These are phyloP conservation scores for Stichodactyla mertensii DNA, from an alignment of 64 coral and sea anemone species.

Conservation along the genomic window DNA sequence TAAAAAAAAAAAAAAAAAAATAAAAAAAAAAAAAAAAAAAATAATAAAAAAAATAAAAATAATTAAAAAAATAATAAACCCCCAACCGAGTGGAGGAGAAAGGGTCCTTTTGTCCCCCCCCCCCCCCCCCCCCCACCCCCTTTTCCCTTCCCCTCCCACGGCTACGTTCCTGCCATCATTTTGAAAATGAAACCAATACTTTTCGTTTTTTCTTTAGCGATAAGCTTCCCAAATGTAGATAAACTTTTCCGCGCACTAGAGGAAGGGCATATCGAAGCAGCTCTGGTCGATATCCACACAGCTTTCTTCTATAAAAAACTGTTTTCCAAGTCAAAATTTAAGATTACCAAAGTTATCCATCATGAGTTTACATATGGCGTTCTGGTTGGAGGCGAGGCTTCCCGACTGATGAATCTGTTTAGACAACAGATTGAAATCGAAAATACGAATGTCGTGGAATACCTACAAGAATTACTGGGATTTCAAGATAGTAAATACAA, in stretches of 20 bases:
- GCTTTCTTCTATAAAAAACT: background rate
- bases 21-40: too few species aligned
- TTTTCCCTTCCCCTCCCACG: too few species aligned
- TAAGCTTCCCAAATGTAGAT: background rate
- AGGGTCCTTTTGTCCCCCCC: too few species aligned
- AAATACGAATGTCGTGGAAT: background rate
- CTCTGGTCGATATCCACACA: constrained; percentile 5
- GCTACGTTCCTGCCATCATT: too few species aligned
- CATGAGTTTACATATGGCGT: constrained; percentile 11
- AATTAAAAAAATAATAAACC: too few species aligned
- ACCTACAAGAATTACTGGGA: background rate
- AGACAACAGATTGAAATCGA: background rate
- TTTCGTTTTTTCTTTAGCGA: background rate
- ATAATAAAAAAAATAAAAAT: too few species aligned
- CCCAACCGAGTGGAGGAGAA: too few species aligned
- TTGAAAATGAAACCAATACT: too few species aligned
- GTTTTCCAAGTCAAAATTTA: background rate
- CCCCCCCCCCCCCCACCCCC: too few species aligned
- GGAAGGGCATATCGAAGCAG: background rate
- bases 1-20: too few species aligned
- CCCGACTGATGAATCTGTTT: background rate
- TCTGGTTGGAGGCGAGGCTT: constrained; percentile 6
- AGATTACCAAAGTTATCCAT: background rate
- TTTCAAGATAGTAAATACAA: background rate
- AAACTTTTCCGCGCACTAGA: background rate